Evolutionary conservation across 2,888 invertebrate species (phyloP), one percentile per base, ranked within the genome.

Genomic region (Hirtodrosophila alboralis): DNA sequence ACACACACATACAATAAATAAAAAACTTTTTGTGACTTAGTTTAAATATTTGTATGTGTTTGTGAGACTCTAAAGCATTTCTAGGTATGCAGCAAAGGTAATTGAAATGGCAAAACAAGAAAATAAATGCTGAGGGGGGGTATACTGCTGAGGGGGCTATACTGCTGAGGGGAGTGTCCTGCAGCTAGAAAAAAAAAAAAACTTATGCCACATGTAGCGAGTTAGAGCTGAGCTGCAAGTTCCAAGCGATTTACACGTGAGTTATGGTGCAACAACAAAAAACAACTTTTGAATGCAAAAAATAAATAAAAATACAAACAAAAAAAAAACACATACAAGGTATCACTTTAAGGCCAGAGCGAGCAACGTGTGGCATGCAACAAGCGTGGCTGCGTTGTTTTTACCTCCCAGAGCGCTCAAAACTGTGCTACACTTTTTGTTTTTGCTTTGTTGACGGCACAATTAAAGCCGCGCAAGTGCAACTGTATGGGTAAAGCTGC

Each of bases 391-490:
- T n/a, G n/a, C n/a, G n/a, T n/a, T n/a, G n/a, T n/a, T n/a, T n/a
- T 45, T 54, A 43, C 34, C 36, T 37, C 28, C 1, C 18, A 3
- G 18, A 18, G 31, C 77, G 62, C 78, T 63, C 26, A 53, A 66
- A 81, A 66, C 48, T 81, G 60, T 75, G 78, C 78, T 84, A 84
- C 36, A 63, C 26, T 52, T 60, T 53, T 37, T 37, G n/a, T 26
- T 36, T 14, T 9, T 37, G 48, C 61, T n/a, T 44, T 44, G 26
- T 12, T n/a, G n/a, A n/a, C n/a, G 6, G 27, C 49, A 59, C 63
- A 59, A 81, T 81, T 76, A 74, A 81, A 74, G 62, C 70, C 70
- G 52, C 52, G 41, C 61, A 61, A 61, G 45, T 69, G 64, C 65
- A 28, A 26, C 23, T 41, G 21, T 28, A 30, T 28, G 12, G 4